These are phyloP conservation scores for Apocheima hispidaria DNA, from an alignment of 2,888 invertebrate species.

Conservation along the genomic window DNA sequence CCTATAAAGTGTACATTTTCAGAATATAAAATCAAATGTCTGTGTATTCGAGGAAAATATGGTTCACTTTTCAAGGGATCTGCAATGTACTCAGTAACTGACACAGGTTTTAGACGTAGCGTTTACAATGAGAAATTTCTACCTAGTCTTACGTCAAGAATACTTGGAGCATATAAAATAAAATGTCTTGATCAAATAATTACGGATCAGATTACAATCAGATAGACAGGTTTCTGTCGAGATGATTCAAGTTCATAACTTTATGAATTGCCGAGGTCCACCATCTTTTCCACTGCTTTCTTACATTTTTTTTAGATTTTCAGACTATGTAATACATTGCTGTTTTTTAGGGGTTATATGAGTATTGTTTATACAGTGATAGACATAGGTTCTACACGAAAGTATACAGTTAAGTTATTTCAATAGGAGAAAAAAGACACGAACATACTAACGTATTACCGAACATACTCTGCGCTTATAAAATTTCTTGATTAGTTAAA, in stretches of 20 bases:
- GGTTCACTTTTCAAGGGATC: not conserved
- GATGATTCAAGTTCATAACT: not conserved
- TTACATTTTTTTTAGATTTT: constrained; percentile 8
- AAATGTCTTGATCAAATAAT: too few relatives aligned
- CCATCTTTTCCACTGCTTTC: constrained; percentile 8
- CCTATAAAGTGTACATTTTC: constrained; percentile 12
- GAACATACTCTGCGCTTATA: too few relatives aligned
- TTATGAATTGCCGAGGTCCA: not conserved
- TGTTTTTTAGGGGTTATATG: constrained; percentile 3
- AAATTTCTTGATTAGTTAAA: too few relatives aligned
- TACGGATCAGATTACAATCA: not conserved
- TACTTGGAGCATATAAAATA: too few relatives aligned
- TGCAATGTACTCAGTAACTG: not conserved
- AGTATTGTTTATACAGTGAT: not conserved
- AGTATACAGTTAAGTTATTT: not conserved
- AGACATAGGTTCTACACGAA: not conserved
- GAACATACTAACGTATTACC: not conserved
- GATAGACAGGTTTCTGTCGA: not conserved
- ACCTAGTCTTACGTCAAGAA: too few relatives aligned
- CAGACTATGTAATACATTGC: constrained; percentile 16
- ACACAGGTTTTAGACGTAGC: not conserved
- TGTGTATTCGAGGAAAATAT: constrained; percentile 4
- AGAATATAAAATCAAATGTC: constrained; percentile 17
- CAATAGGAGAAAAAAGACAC: too few relatives aligned
- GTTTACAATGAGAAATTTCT: not conserved